phyloP scores from a whole-genome alignment of 2,113 vertebrate genomes.

The Corvus cornix region DNA sequence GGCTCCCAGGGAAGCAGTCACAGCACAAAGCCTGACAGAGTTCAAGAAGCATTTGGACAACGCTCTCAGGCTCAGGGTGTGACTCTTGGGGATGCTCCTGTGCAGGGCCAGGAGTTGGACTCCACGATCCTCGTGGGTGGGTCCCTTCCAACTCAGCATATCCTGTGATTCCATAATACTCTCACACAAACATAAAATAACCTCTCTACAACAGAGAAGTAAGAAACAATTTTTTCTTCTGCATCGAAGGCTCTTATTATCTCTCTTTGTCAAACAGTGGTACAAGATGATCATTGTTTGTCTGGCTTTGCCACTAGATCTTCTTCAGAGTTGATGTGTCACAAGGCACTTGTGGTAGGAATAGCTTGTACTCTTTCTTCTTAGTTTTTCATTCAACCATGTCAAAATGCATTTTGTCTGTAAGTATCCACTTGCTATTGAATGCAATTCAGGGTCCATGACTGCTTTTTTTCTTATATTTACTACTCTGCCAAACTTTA shows the following conservation, averaged over 20 bases:
- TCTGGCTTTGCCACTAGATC: not conserved
- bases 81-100: not conserved
- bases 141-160: not conserved
- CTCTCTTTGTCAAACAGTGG: not conserved
- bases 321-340: not conserved
- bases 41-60: not conserved
- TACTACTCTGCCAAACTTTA: slow-evolving; percentile 1
- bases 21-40: not conserved
- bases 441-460: not conserved
- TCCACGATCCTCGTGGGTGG: not conserved
- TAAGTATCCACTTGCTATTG: not conserved
- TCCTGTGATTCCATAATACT: not conserved
- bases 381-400: not conserved
- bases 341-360: not conserved
- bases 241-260: not conserved
- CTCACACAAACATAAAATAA: not conserved
- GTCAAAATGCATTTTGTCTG: not conserved
- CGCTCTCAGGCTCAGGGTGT: not conserved
- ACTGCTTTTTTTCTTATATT: not conserved
- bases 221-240: not conserved
- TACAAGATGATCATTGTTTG: not conserved
- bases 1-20: not conserved
- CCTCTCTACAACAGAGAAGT: not conserved
- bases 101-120: not conserved
- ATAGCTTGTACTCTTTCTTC: not conserved